phyloP scores from a whole-genome alignment of 1,140 invertebrate genomes.

The Ruditapes philippinarum region DNA sequence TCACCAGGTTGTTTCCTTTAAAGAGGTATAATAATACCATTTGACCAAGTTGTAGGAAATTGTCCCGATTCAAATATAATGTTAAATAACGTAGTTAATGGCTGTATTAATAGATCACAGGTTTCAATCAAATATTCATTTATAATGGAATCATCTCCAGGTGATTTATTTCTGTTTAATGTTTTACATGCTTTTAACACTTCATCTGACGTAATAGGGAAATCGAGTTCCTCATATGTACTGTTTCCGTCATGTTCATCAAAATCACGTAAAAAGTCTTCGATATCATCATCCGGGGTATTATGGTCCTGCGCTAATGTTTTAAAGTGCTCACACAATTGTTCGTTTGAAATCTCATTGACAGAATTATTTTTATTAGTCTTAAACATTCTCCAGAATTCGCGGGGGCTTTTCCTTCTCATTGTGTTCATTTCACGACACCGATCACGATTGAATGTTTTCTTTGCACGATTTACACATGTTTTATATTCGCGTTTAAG shows the following conservation, averaged over 20 bases:
- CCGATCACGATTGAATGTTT: background rate
- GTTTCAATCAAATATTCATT: background rate
- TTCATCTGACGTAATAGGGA: background rate
- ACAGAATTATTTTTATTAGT: background rate
- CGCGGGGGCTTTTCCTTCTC: background rate
- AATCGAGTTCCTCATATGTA: background rate
- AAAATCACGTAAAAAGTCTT: background rate
- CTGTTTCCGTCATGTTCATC: too few species aligned
- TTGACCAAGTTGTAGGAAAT: background rate
- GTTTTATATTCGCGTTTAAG: too few species aligned
- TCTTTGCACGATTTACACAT: too few species aligned
- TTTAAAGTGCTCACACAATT: background rate
- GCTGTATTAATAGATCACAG: background rate
- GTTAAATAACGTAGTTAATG: background rate
- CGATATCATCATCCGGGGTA: background rate
- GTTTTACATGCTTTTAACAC: background rate
- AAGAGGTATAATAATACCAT: background rate
- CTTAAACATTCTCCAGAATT: slow-evolving; percentile 40
- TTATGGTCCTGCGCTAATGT: background rate
- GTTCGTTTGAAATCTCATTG: background rate
- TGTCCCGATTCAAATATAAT: background rate
- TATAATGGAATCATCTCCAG: background rate
- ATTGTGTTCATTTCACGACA: background rate
- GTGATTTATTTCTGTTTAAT: background rate
- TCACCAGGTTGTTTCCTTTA: background rate